Conservation (phyloP, 2,797 vertebrate species). For the Lepilemur ruficaudatus region DNA sequence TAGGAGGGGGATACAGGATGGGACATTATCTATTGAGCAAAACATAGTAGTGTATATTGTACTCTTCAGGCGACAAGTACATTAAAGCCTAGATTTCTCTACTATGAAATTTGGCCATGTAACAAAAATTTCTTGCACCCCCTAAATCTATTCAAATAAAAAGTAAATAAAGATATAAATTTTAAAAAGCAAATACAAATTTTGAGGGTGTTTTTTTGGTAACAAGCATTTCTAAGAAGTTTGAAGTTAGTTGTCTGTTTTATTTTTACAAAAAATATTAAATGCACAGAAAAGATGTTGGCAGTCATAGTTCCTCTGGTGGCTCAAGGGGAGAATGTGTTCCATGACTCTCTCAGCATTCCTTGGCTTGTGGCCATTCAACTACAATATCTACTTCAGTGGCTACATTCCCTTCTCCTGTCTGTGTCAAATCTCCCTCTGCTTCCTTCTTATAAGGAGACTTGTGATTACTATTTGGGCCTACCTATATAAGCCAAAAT, state of each 20-base stretch:
- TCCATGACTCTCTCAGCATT: not conserved
- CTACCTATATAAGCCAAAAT: not conserved
- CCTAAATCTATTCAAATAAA: no score
- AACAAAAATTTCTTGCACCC: no score
- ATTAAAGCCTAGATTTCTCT: no score
- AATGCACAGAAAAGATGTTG: not conserved
- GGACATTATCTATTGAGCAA: no score
- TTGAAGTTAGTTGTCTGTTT: not conserved
- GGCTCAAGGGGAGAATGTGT: not conserved
- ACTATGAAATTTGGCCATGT: no score
- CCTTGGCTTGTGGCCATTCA: not conserved
- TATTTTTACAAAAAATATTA: not conserved
- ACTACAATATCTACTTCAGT: not conserved
- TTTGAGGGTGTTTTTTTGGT: not conserved
- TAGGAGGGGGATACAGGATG: no score
- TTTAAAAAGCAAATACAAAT: not conserved
- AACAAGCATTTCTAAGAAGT: not conserved
- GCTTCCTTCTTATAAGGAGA: not conserved
- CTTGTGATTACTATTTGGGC: not conserved
- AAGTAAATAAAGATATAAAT: not conserved
- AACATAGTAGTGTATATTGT: no score
- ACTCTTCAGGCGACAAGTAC: no score
- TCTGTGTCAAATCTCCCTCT: not conserved
- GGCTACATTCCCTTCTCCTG: not conserved
- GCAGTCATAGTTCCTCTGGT: not conserved